A percentile compares a stretch with the other conserved stretches of the same genome.
These are phyloP conservation scores for Dicaeum eximium DNA, from an alignment of 2,113 vertebrate genomes.

Conservation along the genomic window DNA sequence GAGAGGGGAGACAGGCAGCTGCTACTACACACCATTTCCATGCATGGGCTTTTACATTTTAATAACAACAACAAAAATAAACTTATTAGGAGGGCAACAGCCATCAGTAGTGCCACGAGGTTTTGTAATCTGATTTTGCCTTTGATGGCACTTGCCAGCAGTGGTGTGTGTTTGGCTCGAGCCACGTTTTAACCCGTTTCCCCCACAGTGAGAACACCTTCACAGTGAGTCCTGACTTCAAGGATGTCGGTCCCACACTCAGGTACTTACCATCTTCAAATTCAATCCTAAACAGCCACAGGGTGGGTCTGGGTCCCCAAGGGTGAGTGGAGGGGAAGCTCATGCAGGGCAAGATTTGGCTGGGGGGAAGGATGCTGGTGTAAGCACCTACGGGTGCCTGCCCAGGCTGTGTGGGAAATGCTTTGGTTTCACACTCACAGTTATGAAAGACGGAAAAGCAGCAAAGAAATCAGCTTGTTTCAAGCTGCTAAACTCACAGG, in stretches of 20 bases:
- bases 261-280: slow-evolving; percentile 56
- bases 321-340: not conserved
- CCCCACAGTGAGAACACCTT: not conserved
- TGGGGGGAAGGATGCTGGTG: not conserved
- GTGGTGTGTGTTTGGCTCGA: not conserved
- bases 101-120: not conserved
- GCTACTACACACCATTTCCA: not conserved
- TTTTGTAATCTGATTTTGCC: not conserved
- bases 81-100: not conserved
- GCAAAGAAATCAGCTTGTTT: slow-evolving; percentile 64
- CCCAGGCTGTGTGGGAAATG: not conserved
- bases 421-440: slow-evolving; percentile 59
- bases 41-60: not conserved
- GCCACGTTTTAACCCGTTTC: not conserved
- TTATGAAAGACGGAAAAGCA: slow-evolving; percentile 48
- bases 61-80: not conserved
- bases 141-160: not conserved
- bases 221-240: not conserved
- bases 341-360: not conserved
- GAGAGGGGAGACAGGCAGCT: not conserved
- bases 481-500: slow-evolving; percentile 69
- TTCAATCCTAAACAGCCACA: not conserved
- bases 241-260: not conserved
- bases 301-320: not conserved
- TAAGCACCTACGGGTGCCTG: not conserved